These are phyloP conservation scores for Isurus oxyrinchus DNA, from an alignment of 2,113 vertebrate genomes.

Conservation along the genomic window DNA sequence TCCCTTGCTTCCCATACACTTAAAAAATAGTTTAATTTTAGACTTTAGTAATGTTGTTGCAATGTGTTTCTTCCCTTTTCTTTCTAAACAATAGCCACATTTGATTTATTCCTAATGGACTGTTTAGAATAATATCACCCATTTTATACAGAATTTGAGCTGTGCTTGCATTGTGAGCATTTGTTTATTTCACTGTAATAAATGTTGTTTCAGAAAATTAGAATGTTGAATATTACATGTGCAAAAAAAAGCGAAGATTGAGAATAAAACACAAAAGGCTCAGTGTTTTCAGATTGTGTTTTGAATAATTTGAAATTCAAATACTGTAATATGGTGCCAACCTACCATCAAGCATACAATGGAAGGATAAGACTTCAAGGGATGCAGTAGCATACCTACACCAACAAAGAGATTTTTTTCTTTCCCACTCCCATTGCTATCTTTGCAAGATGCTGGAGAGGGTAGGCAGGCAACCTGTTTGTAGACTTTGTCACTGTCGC, in stretches of 20 bases:
- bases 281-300: neutral
- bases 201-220: conserved; percentile 34
- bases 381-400: neutral
- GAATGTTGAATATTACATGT: conserved; percentile 36
- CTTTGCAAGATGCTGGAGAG: neutral
- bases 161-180: neutral
- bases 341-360: neutral
- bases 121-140: conserved; percentile 31
- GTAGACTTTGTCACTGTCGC: neutral
- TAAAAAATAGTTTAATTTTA: conserved; percentile 38
- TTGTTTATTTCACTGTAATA: conserved; percentile 4
- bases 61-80: conserved; percentile 31
- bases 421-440: neutral
- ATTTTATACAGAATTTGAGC: conserved; percentile 8
- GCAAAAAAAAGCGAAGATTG: conserved; percentile 3
- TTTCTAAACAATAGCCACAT: conserved; percentile 15
- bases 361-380: neutral
- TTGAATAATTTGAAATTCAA: conserved; percentile 36
- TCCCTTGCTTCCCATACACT: conserved; percentile 34
- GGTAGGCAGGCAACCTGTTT: neutral
- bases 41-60: conserved; percentile 33
- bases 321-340: neutral
- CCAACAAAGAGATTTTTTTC: neutral
- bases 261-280: conserved; percentile 21
- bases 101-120: conserved; percentile 27